These are phyloP conservation scores for Leptodactylus fuscus DNA, from an alignment of 2,113 vertebrate species.

Conservation along the genomic window DNA sequence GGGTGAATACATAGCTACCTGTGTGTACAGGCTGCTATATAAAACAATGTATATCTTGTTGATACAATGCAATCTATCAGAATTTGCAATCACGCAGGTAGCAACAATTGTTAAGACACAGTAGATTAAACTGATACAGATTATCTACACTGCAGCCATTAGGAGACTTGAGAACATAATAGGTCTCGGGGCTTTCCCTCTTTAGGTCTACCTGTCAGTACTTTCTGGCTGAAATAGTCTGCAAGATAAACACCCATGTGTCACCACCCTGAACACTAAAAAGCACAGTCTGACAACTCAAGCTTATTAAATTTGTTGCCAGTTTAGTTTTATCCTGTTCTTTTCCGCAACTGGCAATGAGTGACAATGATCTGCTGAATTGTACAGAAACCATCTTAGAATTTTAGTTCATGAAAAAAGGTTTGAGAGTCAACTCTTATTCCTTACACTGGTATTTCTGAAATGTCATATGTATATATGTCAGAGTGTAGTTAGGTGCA, in stretches of 20 bases:
- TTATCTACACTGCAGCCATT: not conserved
- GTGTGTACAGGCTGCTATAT: not conserved
- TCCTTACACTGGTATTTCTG: too few species aligned
- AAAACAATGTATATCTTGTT: not conserved
- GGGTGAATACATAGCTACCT: not conserved
- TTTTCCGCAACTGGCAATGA: too few species aligned
- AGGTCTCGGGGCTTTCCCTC: not conserved
- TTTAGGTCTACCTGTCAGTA: not conserved
- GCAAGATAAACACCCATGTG: not conserved
- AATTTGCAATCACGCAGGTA: too few species aligned
- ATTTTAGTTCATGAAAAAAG: too few species aligned
- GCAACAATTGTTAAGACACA: too few species aligned
- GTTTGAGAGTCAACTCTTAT: too few species aligned
- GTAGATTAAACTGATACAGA: not conserved
- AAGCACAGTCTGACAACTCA: not conserved
- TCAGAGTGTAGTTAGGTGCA: too few species aligned
- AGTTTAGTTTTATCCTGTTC: too few species aligned
- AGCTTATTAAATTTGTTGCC: not conserved
- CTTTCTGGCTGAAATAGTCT: not conserved
- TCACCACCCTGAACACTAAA: not conserved
- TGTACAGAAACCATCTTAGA: too few species aligned
- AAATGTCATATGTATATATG: too few species aligned
- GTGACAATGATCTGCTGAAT: too few species aligned
- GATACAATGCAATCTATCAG: too few species aligned
- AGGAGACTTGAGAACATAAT: not conserved